A percentile compares a stretch with the other conserved stretches of the same genome.
phyloP scores from a whole-genome alignment of 1,140 invertebrate genomes.

The Hyphantria cunea region DNA sequence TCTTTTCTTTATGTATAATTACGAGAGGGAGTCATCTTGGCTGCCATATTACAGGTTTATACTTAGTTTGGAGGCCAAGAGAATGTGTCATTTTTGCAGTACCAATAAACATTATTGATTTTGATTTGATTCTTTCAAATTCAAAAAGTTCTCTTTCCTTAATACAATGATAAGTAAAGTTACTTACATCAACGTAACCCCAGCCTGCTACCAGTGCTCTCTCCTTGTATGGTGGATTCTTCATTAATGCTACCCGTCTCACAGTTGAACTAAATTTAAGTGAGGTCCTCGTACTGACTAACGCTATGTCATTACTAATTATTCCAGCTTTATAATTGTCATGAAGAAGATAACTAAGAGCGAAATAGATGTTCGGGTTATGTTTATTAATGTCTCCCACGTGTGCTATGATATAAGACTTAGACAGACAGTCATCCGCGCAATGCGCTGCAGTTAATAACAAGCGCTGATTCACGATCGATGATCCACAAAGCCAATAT shows the following conservation, averaged over 20 bases:
- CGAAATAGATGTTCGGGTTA: background rate
- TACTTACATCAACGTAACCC: conserved; percentile 27
- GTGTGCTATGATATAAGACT: background rate
- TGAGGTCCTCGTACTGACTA: conserved; percentile 16
- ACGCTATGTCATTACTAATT: conserved; percentile 33
- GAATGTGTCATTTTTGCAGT: too few species aligned
- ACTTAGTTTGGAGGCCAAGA: too few species aligned
- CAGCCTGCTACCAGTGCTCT: conserved; percentile 30
- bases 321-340: conserved; percentile 12
- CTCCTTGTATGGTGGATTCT: conserved; percentile 14
- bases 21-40: too few species aligned
- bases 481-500: conserved; percentile 7
- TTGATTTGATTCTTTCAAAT: too few species aligned
- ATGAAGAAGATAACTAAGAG: conserved; percentile 27
- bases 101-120: too few species aligned
- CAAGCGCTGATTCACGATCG: conserved; percentile 2
- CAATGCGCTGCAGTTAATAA: conserved; percentile 32
- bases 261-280: conserved; percentile 24
- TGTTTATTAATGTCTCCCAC: conserved; percentile 21
- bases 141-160: too few species aligned
- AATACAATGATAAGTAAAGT: too few species aligned
- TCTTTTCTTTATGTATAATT: too few species aligned
- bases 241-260: conserved; percentile 34
- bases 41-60: too few species aligned
- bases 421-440: background rate